phyloP scores from a whole-genome alignment of 2,797 vertebrate genomes.

The Acrossocheilus wenchowensis region DNA sequence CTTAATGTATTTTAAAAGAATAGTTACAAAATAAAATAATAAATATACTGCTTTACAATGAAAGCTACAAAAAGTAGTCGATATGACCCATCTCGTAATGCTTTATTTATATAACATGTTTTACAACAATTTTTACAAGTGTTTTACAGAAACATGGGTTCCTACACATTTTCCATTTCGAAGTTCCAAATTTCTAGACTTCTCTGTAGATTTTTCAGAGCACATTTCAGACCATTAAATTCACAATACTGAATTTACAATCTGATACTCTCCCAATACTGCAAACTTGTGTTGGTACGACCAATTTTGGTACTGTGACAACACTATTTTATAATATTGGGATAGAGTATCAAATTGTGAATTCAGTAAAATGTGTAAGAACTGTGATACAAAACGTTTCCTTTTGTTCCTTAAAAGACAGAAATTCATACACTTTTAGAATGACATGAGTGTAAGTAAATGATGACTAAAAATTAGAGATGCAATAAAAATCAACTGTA shows the following conservation, averaged over 20 bases:
- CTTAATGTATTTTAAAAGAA: no score
- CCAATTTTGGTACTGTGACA: not conserved
- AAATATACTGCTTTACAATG: no score
- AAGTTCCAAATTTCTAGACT: no score
- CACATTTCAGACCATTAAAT: not conserved
- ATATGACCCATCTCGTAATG: not conserved
- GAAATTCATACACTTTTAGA: not conserved
- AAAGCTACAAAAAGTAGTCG: not conserved
- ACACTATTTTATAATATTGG: not conserved
- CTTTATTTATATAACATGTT: not conserved
- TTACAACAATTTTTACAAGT: not conserved
- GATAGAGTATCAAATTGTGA: not conserved
- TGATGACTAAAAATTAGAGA: not conserved
- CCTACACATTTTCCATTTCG: no score
- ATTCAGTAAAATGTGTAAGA: not conserved
- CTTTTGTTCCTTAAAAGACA: not conserved
- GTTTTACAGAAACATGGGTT: not conserved
- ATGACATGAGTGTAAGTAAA: not conserved
- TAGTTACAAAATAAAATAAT: not conserved
- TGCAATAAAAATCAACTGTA: not conserved
- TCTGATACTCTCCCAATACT: not conserved
- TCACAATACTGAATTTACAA: not conserved
- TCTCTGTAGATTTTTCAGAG: not conserved
- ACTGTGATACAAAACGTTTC: not conserved
- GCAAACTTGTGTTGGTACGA: no score